Evolutionary conservation across 2,797 vertebrate species (phyloP).

Genomic region (Uromys caudimaculatus): DNA sequence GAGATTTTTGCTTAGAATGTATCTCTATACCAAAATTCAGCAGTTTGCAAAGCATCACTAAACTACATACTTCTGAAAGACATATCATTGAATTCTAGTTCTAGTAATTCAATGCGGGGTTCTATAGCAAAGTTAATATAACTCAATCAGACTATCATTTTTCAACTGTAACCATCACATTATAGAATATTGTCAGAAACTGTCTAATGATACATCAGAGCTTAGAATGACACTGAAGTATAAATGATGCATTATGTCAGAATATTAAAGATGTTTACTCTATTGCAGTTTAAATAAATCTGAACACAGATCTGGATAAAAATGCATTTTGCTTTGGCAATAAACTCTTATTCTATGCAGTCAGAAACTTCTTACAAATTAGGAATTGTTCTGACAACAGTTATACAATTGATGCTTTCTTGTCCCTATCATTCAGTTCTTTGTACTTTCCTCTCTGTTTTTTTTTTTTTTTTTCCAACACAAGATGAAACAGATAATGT

Average conservation of each 20-base stretch:
- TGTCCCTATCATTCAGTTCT: not conserved
- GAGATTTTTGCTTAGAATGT: not conserved
- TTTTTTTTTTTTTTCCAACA: not conserved
- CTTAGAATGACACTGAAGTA: not conserved
- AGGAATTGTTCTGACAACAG: not conserved
- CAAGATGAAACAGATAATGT: not conserved
- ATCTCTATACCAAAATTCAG: not conserved
- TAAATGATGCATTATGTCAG: not conserved
- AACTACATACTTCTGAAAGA: not conserved
- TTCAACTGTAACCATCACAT: not conserved
- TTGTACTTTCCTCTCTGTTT: not conserved
- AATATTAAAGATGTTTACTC: not conserved
- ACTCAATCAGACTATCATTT: not conserved
- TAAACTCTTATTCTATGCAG: not conserved
- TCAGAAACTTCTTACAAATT: not conserved
- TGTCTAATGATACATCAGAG: rapidly evolving
- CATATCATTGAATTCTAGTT: not conserved
- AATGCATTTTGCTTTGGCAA: not conserved
- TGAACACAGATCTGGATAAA: not conserved
- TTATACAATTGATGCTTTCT: not conserved
- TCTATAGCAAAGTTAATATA: not conserved
- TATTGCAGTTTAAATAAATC: conserved; percentile 16
- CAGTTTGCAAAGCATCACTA: not conserved
- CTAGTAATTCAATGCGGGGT: not conserved
- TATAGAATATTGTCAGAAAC: not conserved